Evolutionary conservation across 1,140 invertebrate genomes (phyloP), one percentile per base, ranked within the genome.

Genomic region (Vanessa tameamea): DNA sequence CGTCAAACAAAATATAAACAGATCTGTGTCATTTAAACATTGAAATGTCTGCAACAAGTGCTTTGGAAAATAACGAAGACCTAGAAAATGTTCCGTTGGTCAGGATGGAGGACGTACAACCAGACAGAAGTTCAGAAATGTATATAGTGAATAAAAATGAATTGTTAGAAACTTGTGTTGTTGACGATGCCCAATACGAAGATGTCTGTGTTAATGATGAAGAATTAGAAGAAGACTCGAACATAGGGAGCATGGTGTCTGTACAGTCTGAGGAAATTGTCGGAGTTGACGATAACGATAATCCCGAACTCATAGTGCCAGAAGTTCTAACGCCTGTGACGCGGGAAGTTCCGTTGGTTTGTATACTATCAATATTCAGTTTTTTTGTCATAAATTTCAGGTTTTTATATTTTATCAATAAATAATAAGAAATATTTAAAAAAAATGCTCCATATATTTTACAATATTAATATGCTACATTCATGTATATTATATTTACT

Each of bases 101-200:
- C 3, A 84, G 87, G 23, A 89, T 90, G 88, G 86, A 84, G 47
- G 88, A 90, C 64, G 85, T 90, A 2, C 87, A 90, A 61, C 87
- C 88, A n/a, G 82, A 85, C 61, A 83, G 80, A 59, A 78, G 66
- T 76, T 68, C 68, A 20, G 79, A 79, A 47, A 67, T 72, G 67
- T 78, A 67, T 64, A 23, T 76, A 15, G 59, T 69, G 12, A 59
- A 59, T 20, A 59, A 73, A 55, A 68, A 70, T 16, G 77, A 84
- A 59, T 67, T 72, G 6, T 66, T 80, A 9, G 81, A 84, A 51
- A 81, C 79, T 1, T 82, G 73, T 76, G 66, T 80, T 63, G 73
- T 85, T 50, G 83, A 87, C 53, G 69, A 74, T 72, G 57, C 64
- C n/a, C 50, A 79, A 0, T 81, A 80, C 55, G n/a, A 53, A 12